These are phyloP conservation scores for Oryzias dopingdopingensis DNA, from an alignment of 2,797 vertebrate genomes.

Conservation along the genomic window DNA sequence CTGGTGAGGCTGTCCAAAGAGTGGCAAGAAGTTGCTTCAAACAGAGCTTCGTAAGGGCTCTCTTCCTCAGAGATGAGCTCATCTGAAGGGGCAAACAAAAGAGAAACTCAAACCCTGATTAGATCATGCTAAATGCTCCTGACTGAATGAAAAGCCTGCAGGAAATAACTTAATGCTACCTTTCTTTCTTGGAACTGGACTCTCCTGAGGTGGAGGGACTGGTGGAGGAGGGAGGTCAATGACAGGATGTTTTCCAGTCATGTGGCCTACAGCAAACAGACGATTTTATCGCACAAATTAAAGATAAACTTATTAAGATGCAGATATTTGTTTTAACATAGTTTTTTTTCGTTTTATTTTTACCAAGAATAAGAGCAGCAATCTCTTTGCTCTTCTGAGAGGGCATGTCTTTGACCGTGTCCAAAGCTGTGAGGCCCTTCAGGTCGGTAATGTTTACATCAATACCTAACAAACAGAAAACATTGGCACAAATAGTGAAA, in stretches of 20 bases:
- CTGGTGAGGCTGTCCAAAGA: conserved; percentile 94
- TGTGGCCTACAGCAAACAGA: conserved; percentile 66
- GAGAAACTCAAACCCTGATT: background rate
- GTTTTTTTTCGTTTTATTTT: background rate
- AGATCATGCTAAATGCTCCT: background rate
- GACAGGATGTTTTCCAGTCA: conserved; percentile 72
- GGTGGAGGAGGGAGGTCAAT: conserved; percentile 77
- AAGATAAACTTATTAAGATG: conserved; percentile 8
- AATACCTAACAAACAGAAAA: conserved; percentile 76
- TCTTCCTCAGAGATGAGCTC: conserved; percentile 88
- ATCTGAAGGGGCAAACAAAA: conserved; percentile 59
- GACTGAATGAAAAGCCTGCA: background rate
- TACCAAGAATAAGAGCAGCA: conserved; percentile 89
- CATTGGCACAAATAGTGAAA: background rate
- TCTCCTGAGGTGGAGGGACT: conserved; percentile 73
- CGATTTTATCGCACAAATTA: conserved; percentile 14
- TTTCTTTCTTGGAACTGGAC: conserved; percentile 70
- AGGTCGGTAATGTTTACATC: conserved; percentile 90
- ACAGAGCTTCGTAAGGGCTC: conserved; percentile 91
- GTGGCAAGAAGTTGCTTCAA: conserved; percentile 92
- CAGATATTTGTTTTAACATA: background rate
- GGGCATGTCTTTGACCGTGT: conserved; percentile 93
- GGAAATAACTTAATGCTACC: conserved; percentile 43
- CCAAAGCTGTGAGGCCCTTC: conserved; percentile 89
- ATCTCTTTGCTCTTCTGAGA: conserved; percentile 96